phyloP scores from a whole-genome alignment of 2,797 vertebrate species.

The Thamnophis elegans region DNA sequence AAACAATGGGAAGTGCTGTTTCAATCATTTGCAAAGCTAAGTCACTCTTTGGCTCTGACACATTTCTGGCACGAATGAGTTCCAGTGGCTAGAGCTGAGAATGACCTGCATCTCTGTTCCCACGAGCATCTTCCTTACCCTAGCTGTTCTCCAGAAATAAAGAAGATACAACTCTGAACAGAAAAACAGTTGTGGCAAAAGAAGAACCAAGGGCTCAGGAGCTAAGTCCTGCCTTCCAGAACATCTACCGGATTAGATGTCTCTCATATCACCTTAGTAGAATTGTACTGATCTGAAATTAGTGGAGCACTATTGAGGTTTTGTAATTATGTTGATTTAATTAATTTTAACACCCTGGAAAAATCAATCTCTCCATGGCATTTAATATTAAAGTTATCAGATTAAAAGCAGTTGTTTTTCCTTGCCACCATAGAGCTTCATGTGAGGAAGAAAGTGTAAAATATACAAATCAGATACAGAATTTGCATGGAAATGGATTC shows the following conservation, averaged over 20 bases:
- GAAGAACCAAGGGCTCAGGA: not conserved
- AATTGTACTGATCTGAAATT: not conserved
- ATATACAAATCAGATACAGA: not conserved
- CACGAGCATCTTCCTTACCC: constrained; percentile 57
- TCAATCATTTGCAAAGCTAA: constrained; percentile 45
- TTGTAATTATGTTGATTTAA: not conserved
- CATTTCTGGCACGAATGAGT: constrained; percentile 56
- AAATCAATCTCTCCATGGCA: not conserved
- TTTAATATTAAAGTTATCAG: not conserved
- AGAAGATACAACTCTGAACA: constrained; percentile 14
- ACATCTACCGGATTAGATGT: not conserved
- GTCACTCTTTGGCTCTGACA: constrained; percentile 57
- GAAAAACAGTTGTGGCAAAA: not conserved
- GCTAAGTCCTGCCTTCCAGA: not conserved
- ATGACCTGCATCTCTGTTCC: constrained; percentile 66
- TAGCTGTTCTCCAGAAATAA: constrained; percentile 5
- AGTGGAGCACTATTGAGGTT: not conserved
- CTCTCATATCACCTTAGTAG: not conserved
- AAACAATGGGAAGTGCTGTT: constrained; percentile 57
- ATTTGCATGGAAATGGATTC: not conserved
- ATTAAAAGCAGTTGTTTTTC: not conserved
- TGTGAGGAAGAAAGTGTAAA: not conserved
- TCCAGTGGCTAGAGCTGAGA: constrained; percentile 60
- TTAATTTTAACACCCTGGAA: not conserved
- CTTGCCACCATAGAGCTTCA: not conserved